Evolutionary conservation across 2,797 vertebrate species (phyloP), one percentile per base, ranked within the genome.

Genomic region (Odontamblyopus rebecca): DNA sequence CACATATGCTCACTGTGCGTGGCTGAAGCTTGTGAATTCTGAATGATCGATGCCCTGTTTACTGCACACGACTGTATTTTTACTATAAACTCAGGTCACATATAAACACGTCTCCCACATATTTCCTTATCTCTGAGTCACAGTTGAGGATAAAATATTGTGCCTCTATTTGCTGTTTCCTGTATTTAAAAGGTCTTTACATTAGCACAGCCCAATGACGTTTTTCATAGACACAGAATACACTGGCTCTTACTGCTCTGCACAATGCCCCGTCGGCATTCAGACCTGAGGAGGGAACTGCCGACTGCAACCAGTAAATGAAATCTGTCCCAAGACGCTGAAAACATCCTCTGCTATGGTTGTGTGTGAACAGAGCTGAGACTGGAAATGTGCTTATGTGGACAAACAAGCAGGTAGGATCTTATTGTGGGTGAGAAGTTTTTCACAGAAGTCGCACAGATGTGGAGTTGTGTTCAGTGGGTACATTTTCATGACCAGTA

Each of bases 211-310:
- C 23, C n/a, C 38, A 67, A 32, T 69, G 62, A 54, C 51, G 67
- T 74, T 68, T 77, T 84, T 83, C 67, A 71, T 76, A 74, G 16
- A 59, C 66, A 67, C 27, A 30, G 62, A 48, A 67, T 70, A 76
- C 29, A 75, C 60, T 73, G 23, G 72, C 13, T 44, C 72, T 32
- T 63, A 70, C 35, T 63, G 61, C 54, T 63, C 26, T 65, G 61
- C 66, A 79, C 67, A 73, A 71, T 74, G 83, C 78, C 3, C 56
- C 3, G 77, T 89, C 86, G 88, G 86, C 85, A 78, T 71, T 82
- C 69, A 85, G 63, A 75, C 11, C 72, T 51, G 63, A 73, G 61
- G 65, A 74, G 69, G 80, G 82, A 78, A 89, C 85, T 83, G 76
- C 77, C 41, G 67, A 72, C 67, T 27, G 73, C 70, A 59, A 69